Conservation (phyloP, 2,797 vertebrate species). For the Dendrocincla tyrannina region DNA sequence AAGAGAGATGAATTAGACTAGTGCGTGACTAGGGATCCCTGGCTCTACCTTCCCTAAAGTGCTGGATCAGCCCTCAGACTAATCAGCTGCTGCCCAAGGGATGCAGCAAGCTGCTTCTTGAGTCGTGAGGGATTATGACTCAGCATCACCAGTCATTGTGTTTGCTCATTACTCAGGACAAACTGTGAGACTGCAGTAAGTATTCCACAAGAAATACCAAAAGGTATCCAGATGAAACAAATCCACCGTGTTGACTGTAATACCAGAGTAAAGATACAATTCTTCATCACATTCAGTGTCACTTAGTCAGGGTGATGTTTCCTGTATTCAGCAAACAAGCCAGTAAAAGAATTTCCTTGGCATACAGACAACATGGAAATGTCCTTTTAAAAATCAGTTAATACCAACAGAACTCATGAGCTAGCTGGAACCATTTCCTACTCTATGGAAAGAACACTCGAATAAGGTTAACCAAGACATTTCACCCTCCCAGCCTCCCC, state of each 20-base stretch:
- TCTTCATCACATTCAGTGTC: constrained; percentile 72
- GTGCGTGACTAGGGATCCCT: neutral
- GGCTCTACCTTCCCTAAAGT: neutral
- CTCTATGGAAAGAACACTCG: constrained; percentile 85
- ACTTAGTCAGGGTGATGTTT: constrained; percentile 68
- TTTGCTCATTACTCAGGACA: constrained; percentile 11
- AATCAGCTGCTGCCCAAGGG: neutral
- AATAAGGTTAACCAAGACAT: constrained; percentile 82
- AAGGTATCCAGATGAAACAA: constrained; percentile 35
- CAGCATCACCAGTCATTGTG: neutral
- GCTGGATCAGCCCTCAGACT: neutral
- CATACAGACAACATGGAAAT: constrained; percentile 69
- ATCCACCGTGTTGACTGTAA: neutral
- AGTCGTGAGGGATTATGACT: neutral
- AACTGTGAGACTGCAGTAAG: neutral
- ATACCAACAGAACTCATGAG: constrained; percentile 78
- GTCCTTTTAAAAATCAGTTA: constrained; percentile 80
- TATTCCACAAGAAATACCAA: constrained; percentile 27
- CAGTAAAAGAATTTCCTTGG: constrained; percentile 79
- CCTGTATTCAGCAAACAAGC: constrained; percentile 72
- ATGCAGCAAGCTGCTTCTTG: neutral
- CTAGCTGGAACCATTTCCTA: constrained; percentile 77
- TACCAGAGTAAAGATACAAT: constrained; percentile 64
- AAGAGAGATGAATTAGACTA: neutral
- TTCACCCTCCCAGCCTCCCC: constrained; percentile 61